Conservation (phyloP, 1,140 invertebrate genomes). For the Leptopilina clavipes region DNA sequence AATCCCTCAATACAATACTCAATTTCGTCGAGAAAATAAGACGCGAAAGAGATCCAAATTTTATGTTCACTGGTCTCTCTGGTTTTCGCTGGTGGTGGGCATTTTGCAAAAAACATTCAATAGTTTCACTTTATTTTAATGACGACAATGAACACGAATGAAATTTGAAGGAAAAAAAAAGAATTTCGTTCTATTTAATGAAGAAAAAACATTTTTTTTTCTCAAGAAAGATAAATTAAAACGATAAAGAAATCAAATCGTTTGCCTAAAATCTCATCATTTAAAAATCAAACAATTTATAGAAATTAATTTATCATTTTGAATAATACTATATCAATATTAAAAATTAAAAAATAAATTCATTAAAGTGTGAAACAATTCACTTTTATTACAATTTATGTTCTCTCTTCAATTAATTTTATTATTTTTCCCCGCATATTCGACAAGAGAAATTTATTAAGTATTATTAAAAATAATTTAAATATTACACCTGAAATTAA, state of each 20-base stretch:
- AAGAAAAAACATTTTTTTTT: conserved; percentile 39
- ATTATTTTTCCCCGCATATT: background rate
- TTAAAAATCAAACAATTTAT: too few species aligned
- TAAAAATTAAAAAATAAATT: too few species aligned
- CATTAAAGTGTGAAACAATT: too few species aligned
- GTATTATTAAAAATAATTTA: too few species aligned
- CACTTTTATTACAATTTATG: too few species aligned
- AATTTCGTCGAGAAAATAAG: conserved; percentile 80
- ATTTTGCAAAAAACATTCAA: conserved; percentile 86
- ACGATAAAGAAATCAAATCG: too few species aligned
- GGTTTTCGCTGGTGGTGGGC: conserved; percentile 89
- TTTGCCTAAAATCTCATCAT: too few species aligned
- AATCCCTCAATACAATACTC: conserved; percentile 80
- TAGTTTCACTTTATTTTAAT: conserved; percentile 80
- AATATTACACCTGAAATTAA: too few species aligned
- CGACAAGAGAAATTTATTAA: background rate
- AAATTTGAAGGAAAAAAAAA: conserved; percentile 32
- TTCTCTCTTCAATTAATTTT: background rate
- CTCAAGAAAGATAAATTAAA: background rate
- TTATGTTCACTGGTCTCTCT: conserved; percentile 80
- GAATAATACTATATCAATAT: too few species aligned
- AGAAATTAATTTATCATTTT: too few species aligned
- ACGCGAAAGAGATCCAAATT: conserved; percentile 78
- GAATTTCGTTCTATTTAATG: background rate
- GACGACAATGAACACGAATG: conserved; percentile 72